Base-by-base conservation (phyloP, 2,888 invertebrate species). In the Drosophila siamana region DNA sequence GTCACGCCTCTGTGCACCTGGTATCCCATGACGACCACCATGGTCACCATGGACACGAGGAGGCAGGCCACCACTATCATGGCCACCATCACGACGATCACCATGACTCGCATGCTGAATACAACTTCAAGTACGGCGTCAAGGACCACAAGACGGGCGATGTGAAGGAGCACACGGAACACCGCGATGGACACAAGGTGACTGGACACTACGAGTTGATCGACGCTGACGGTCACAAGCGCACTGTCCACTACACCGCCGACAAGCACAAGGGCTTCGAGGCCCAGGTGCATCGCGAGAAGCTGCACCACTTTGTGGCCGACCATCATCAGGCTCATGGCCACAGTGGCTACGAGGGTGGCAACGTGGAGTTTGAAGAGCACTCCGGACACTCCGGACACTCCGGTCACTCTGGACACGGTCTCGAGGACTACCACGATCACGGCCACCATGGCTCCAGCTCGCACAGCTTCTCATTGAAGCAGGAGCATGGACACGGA, bases 181-280 rank as follows among this genome's bases (percentile, higher is more conserved):
- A 78, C 11, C 81, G 90, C 24, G 79, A 89, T 40, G 90, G 89
- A 52, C 81, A 90, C 69, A 85, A 88, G 78, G 89, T 90, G 61
- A 75, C 85, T 75, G 89, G 89, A 59, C 88, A 89, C 50, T 89
- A 89, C 56, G 89, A 89, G 86, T 77, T 89, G 80, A 83, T 89
- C 64, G 90, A 89, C 56, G 87, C 89, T 66, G 90, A 89, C 72
- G 89, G 89, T 28, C 90, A 89, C 76, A 89, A 89, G 78, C 80
- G 89, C 28, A 90, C 88, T 46, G 89, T 89, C 67, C 80, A 86
- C 75, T 89, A 90, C 44, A 88, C 88, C 0, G 89, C 90, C 26
- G 89, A 90, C 50, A 90, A 90, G 62, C 90, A 89, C 64, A 86
- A 78, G 68, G 89, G 89, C 1, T 89, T 90, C 74, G 74, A 88